Evolutionary conservation across 2,888 invertebrate species (phyloP), one percentile per base, ranked within the genome.

Genomic region (Galeruca laticollis): DNA sequence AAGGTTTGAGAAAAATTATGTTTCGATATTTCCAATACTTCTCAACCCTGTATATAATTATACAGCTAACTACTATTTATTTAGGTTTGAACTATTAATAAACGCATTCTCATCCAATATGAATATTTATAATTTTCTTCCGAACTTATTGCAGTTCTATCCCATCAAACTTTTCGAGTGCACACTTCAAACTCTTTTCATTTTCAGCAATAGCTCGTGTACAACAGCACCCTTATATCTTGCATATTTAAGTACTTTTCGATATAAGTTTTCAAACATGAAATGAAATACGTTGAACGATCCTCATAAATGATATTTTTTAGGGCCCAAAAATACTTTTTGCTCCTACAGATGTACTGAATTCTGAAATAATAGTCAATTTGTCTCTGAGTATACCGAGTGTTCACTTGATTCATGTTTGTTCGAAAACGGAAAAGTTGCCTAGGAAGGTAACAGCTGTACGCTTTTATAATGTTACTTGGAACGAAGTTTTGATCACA

Each of bases 401-500:
- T 81, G 73, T 87, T 2, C 79, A 84, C 70, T 77, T 87, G 11
- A 74, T 88, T 18, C 83, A 88, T 31, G 78, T 87, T 15, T 88
- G 88, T 67, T 81, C 84, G 4, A 79, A 79, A 59, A 64, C 70
- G 54, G 51, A 71, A 11, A 33, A 60, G 11, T 18, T 33, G 35
- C 84, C 86, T 10, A 82, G 82, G 10, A 77, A 80, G 67, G 86
- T 86, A 5, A 79, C 79, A 10, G 82, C 83, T 60, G 74, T 88
- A 26, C 75, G 81, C 26, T 79, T 85, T 56, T 80, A 83, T 52
- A 82, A 84, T 68, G 81, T 88, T 1, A 87, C 87, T 1, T 74
- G 78, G 35, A 83, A 83, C n/a, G 88, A 88, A 80, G 84, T 88
- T 47, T 76, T 87, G 15, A 76, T 88, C 18, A 78, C 84, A 67